These are phyloP conservation scores for Aplocera efformata DNA, from an alignment of 2,888 invertebrate species.

Conservation along the genomic window DNA sequence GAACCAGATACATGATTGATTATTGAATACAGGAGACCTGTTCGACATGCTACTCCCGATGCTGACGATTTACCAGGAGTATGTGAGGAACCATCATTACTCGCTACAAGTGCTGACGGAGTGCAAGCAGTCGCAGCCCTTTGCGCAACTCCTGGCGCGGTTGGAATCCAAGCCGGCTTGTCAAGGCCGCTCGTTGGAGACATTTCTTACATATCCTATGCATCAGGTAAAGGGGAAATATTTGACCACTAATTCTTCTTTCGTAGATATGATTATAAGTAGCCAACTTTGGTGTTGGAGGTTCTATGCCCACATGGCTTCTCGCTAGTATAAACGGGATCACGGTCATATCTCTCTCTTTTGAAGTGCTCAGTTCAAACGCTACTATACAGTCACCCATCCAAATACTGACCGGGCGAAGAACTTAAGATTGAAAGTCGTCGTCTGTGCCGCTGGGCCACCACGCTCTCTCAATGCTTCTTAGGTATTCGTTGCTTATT, in stretches of 20 bases:
- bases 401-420: too few species aligned
- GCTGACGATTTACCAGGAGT: conserved; percentile 97
- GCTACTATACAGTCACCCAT: too few species aligned
- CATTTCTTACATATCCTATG: conserved; percentile 96
- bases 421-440: too few species aligned
- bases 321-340: too few species aligned
- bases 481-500: too few species aligned
- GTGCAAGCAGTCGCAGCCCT: conserved; percentile 91
- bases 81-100: conserved; percentile 96
- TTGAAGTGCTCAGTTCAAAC: too few species aligned
- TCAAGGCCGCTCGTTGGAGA: conserved; percentile 91
- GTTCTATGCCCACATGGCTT: too few species aligned
- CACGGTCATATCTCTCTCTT: too few species aligned
- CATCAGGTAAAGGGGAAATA: conserved; percentile 90
- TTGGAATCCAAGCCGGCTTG: conserved; percentile 93
- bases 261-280: background rate
- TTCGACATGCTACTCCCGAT: conserved; percentile 97
- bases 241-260: background rate
- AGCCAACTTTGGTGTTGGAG: too few species aligned
- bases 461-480: too few species aligned
- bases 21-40: conserved; percentile 86
- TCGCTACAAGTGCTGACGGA: conserved; percentile 95
- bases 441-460: too few species aligned
- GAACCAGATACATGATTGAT: conserved; percentile 23
- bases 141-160: conserved; percentile 88